Evolutionary conservation across 2,888 invertebrate species (phyloP).

Genomic region (Chrysotoxum bicinctum): DNA sequence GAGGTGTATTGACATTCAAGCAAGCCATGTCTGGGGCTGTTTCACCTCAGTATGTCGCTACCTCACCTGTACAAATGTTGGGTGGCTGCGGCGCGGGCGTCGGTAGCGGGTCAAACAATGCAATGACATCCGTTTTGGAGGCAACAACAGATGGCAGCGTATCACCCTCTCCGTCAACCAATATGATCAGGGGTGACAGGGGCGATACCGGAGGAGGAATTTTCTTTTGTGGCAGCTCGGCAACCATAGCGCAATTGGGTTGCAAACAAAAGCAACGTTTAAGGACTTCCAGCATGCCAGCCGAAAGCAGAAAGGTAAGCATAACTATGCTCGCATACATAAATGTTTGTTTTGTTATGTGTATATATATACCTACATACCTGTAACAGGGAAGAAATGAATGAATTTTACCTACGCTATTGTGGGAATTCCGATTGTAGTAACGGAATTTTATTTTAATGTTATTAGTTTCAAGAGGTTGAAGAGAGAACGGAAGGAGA

Average conservation of each 20-base stretch:
- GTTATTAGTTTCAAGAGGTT: conserved; percentile 21
- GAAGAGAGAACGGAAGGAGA: background rate
- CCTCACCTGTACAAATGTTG: conserved; percentile 74
- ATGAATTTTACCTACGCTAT: background rate
- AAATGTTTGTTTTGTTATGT: background rate
- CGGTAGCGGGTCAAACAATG: conserved; percentile 57
- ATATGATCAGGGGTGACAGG: conserved; percentile 54
- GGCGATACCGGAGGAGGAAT: conserved; percentile 51
- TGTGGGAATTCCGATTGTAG: conserved; percentile 24
- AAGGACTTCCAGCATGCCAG: conserved; percentile 81
- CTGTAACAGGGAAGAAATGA: background rate
- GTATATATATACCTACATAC: background rate
- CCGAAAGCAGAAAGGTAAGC: conserved; percentile 80
- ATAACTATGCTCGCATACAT: background rate
- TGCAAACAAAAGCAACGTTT: conserved; percentile 78
- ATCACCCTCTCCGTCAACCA: conserved; percentile 58
- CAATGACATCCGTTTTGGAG: conserved; percentile 69
- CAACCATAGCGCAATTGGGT: conserved; percentile 76
- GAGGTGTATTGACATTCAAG: conserved; percentile 79
- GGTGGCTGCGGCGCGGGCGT: conserved; percentile 43
- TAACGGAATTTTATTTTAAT: conserved; percentile 37
- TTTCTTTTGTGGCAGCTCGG: conserved; percentile 75
- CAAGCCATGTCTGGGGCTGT: conserved; percentile 81
- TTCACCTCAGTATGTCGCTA: conserved; percentile 78
- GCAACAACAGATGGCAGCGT: conserved; percentile 67